Evolutionary conservation across 2,888 invertebrate genomes (phyloP).

Genomic region (Automeris io): DNA sequence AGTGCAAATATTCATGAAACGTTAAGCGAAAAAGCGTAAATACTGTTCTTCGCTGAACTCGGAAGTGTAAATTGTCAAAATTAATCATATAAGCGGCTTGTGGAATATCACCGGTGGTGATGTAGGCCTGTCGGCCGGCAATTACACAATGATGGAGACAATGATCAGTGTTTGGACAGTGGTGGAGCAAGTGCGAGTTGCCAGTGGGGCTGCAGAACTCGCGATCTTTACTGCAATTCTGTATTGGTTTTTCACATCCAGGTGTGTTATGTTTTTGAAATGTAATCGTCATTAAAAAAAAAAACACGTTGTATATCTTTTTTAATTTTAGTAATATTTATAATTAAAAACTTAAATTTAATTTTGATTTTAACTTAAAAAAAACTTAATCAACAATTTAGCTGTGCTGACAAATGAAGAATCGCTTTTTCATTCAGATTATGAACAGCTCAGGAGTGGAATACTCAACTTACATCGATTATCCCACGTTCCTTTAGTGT

Average conservation of each 20-base stretch:
- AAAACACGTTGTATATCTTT: too few relatives aligned
- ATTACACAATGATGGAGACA: slow-evolving; percentile 56
- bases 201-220: slow-evolving; percentile 78
- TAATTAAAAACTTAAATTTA: too few relatives aligned
- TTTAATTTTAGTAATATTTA: too few relatives aligned
- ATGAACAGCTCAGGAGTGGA: too few relatives aligned
- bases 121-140: slow-evolving; percentile 44
- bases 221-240: slow-evolving; percentile 78
- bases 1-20: neutral
- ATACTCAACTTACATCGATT: too few relatives aligned
- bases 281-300: too few relatives aligned
- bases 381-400: too few relatives aligned
- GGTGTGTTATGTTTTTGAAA: slow-evolving; percentile 50
- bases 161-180: slow-evolving; percentile 68
- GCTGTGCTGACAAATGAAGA: too few relatives aligned
- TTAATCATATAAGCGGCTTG: slow-evolving; percentile 40
- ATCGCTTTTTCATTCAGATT: too few relatives aligned
- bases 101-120: slow-evolving; percentile 53
- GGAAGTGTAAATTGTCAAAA: slow-evolving; percentile 24
- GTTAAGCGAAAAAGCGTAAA: neutral
- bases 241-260: slow-evolving; percentile 79
- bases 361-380: too few relatives aligned
- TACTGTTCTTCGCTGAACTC: neutral
- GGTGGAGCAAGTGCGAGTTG: slow-evolving; percentile 69
- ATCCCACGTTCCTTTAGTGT: too few relatives aligned